Percentiles rank a stretch among this genome's conserved stretches.
These are phyloP conservation scores for Spilosoma lubricipeda DNA, from an alignment of 2,888 invertebrate genomes.

Conservation along the genomic window DNA sequence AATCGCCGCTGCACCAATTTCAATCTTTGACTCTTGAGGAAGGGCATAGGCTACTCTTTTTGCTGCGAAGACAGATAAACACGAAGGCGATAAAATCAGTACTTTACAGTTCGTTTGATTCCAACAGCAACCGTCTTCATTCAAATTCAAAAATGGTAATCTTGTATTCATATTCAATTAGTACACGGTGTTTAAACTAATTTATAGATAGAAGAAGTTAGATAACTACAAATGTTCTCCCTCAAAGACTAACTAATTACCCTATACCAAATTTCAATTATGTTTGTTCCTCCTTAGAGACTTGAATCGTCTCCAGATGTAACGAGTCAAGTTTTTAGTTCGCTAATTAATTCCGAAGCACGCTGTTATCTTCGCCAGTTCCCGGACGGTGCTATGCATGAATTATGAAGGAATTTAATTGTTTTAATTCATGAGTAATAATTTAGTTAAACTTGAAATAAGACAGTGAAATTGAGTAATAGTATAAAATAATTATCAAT, in stretches of 20 bases:
- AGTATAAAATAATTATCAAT: not conserved
- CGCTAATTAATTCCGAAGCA: slow-evolving; percentile 74
- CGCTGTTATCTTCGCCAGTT: slow-evolving; percentile 64
- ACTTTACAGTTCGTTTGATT: no score
- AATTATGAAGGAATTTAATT: slow-evolving; percentile 17
- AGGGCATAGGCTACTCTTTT: no score
- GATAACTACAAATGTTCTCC: not conserved
- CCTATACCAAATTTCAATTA: slow-evolving; percentile 37
- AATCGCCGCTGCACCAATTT: no score
- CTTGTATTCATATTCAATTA: not conserved
- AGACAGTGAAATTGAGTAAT: not conserved
- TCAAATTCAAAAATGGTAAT: no score
- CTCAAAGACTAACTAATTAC: slow-evolving; percentile 1
- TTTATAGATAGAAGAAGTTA: not conserved
- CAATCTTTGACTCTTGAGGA: no score
- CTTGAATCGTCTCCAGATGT: slow-evolving; percentile 35
- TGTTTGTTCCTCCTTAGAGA: slow-evolving; percentile 13
- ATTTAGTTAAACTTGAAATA: not conserved
- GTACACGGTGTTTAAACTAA: not conserved
- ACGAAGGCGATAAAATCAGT: no score
- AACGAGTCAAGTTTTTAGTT: slow-evolving; percentile 75
- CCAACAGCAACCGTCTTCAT: no score
- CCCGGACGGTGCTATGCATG: slow-evolving; percentile 44
- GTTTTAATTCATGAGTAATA: slow-evolving; percentile 1
- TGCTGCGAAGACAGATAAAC: no score